phyloP scores from a whole-genome alignment of 2,888 invertebrate species.

The Proisotoma minuta region DNA sequence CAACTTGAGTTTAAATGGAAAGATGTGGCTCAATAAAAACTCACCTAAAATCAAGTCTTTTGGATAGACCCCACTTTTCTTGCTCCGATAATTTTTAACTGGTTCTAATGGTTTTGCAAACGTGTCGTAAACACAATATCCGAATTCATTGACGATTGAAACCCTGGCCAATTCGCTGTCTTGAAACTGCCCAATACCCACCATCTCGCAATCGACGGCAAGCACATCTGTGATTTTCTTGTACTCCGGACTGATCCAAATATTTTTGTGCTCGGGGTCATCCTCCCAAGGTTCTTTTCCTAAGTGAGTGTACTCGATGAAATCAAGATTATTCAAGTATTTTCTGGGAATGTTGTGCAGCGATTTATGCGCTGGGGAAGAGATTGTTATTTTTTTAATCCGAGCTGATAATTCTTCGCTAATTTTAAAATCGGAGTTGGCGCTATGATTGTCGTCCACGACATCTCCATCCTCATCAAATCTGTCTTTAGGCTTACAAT shows the following conservation, averaged over 20 bases:
- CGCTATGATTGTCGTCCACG: too few species aligned
- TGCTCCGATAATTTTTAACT: conserved; percentile 7
- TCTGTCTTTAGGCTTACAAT: too few species aligned
- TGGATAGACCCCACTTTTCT: conserved; percentile 7
- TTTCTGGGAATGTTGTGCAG: conserved; percentile 4
- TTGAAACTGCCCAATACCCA: conserved; percentile 6
- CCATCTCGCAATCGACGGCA: conserved; percentile 18
- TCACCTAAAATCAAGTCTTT: too few species aligned
- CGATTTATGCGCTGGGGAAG: too few species aligned
- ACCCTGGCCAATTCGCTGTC: conserved; percentile 1
- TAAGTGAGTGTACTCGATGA: conserved; percentile 11
- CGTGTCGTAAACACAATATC: conserved; percentile 9
- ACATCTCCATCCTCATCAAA: too few species aligned
- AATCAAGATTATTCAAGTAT: conserved; percentile 7
- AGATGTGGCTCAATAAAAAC: too few species aligned
- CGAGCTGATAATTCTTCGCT: too few species aligned
- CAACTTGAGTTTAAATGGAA: too few species aligned
- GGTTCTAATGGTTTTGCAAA: neutral
- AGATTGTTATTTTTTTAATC: too few species aligned
- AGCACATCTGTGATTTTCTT: neutral
- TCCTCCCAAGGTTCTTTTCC: conserved; percentile 5
- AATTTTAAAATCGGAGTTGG: too few species aligned
- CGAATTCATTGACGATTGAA: conserved; percentile 14
- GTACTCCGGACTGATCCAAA: neutral
- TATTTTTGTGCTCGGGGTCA: too few species aligned